Conservation (phyloP, 2,888 invertebrate species). For the Euspilapteryx auroguttella region DNA sequence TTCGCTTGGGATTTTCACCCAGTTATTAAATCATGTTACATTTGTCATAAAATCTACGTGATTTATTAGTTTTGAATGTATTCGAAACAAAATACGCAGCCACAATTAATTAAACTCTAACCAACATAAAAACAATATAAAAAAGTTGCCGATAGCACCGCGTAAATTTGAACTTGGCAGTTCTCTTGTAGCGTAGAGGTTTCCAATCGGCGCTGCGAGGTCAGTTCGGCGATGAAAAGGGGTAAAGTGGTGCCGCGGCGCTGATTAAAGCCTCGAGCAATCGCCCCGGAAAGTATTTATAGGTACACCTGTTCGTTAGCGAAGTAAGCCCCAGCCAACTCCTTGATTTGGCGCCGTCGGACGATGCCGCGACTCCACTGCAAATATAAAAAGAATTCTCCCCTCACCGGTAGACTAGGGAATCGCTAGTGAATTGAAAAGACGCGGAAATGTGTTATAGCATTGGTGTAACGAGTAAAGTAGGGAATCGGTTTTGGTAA, state of each 20-base stretch:
- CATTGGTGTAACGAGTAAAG: neutral
- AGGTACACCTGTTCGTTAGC: constrained; percentile 61
- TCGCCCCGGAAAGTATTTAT: constrained; percentile 58
- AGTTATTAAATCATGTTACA: no score
- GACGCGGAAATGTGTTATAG: constrained; percentile 3
- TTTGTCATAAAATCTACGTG: no score
- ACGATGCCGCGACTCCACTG: constrained; percentile 45
- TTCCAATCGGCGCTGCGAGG: constrained; percentile 49
- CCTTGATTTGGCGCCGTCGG: constrained; percentile 58
- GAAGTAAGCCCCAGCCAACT: constrained; percentile 52
- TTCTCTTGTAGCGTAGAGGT: constrained; percentile 41
- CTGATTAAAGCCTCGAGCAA: constrained; percentile 61
- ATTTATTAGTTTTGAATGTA: no score
- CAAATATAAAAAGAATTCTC: constrained; percentile 42
- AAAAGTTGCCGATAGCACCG: constrained; percentile 20
- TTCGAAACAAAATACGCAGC: no score
- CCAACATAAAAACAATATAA: no score
- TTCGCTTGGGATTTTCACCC: no score
- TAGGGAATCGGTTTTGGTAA: neutral
- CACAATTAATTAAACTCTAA: no score
- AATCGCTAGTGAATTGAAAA: constrained; percentile 21
- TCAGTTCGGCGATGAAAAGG: constrained; percentile 55
- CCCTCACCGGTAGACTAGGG: constrained; percentile 15
- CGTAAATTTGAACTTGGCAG: constrained; percentile 36
- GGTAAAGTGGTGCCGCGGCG: constrained; percentile 52